Evolutionary conservation across 2,888 invertebrate genomes (phyloP), one percentile per base, ranked within the genome.

Genomic region (Gastrophysa polygoni): DNA sequence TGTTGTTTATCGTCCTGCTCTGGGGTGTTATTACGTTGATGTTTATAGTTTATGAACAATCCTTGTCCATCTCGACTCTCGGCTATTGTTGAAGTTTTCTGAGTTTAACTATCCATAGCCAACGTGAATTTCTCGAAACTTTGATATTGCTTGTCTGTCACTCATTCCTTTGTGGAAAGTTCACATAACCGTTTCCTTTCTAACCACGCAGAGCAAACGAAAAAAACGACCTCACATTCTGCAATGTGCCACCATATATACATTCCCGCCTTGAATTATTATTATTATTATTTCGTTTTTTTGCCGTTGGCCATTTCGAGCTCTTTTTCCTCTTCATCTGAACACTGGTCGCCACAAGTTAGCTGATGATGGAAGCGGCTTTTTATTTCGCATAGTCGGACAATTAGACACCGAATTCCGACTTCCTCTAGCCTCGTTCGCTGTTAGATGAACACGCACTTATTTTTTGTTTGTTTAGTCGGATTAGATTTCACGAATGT

Each of bases 101-200:
- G 7, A 3, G 7, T 24, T 3, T 7, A 24, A 24, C 4, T 38
- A 14, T 54, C 43, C 24, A 38, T 43, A 43, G 43, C 24, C 24
- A 5, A 11, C 16, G 24, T 38, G 10, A 7, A 43, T 43, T 38
- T 54, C 21, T 38, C 16, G n/a, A n/a, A 54, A 21, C 20, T 43
- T 43, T 28, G 43, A 44, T 43, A 16, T 24, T 24, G 43, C 29
- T 43, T 43, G 54, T 52, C 54, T 43, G 43, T 28, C 43, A 52
- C 38, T 60, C 57, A 60, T 57, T 64, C 64, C 57, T 64, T 58
- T 57, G 54, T 58, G 44, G 61, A 61, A 38, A 38, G 38, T 14
- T 4, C 14, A n/a, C 3, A 3, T 38, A 11, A 38, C 3, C 38
- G 38, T 38, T 18, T 46, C 46, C 46, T 46, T 21, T 20, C 18